Conservation (phyloP, 1,140 invertebrate genomes). For the Brachionus angularis region DNA sequence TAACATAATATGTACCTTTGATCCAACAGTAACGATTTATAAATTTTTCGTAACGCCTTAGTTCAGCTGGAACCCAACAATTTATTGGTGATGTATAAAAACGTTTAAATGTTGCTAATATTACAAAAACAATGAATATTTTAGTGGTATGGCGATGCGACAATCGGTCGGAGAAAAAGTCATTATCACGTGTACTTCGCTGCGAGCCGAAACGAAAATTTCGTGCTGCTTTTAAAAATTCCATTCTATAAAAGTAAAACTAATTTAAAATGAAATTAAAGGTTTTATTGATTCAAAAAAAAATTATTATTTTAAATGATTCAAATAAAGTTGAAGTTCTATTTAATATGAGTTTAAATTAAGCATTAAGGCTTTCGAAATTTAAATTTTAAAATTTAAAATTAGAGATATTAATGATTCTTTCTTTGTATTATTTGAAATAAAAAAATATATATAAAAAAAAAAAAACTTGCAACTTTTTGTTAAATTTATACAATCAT, state of each 20-base stretch:
- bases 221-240: not conserved
- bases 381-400: too few relatives aligned
- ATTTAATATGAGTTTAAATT: too few relatives aligned
- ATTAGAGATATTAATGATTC: too few relatives aligned
- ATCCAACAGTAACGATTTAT: slow-evolving; percentile 52
- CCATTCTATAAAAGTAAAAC: slow-evolving; percentile 31
- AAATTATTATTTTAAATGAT: too few relatives aligned
- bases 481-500: too few relatives aligned
- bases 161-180: slow-evolving; percentile 62
- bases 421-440: too few relatives aligned
- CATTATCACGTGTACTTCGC: slow-evolving; percentile 48
- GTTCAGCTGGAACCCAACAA: slow-evolving; percentile 57
- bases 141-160: slow-evolving; percentile 62
- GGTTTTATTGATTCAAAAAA: too few relatives aligned
- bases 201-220: not conserved
- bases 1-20: slow-evolving; percentile 46
- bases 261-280: too few relatives aligned
- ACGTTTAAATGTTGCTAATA: slow-evolving; percentile 61
- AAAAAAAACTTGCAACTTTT: too few relatives aligned
- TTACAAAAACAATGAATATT: slow-evolving; percentile 60
- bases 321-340: too few relatives aligned
- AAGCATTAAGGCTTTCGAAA: too few relatives aligned
- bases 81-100: slow-evolving; percentile 63
- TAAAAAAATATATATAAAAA: too few relatives aligned
- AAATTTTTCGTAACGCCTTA: slow-evolving; percentile 58